Base-by-base conservation (phyloP, 1,140 invertebrate species). In the Stenopsyche tienmushanensis region DNA sequence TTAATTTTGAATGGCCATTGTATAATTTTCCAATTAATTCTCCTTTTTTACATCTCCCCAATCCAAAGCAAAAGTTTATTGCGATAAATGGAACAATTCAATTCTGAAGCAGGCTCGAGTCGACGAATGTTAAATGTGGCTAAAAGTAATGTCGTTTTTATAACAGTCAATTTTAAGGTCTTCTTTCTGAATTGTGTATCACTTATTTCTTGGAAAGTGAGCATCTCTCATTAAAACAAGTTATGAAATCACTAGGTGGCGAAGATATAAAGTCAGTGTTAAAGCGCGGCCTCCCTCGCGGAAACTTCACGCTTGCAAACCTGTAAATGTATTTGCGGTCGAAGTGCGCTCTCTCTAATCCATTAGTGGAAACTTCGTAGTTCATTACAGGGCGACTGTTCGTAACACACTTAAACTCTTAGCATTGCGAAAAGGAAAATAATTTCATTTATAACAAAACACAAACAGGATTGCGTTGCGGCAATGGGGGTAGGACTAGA, bases 401-500 rank as follows among this genome's bases (percentile, higher is more conserved):
- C 34, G 41, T 68, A 68, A 68, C 66, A 64, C 66, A 68, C 66
- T 68, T 68, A 68, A 65, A 68, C 66, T 68, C 62, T 68, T 60
- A 60, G 66, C 63, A 44, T 58, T 58, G 63, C 62, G 66, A 68
- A 62, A 67, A 62, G 66, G 66, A 64, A 68, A 68, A 68, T 68
- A 68, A 68, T 68, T 68, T 65, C 57, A 68, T 68, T 68, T 68
- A 59, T 54, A 64, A 49, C 66, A 53, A 64, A 64, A 65, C 62
- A 68, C 66, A 68, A 68, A 68, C 66, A 60, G 62, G 62, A 68
- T 64, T 67, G 45, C 66, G 54, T 59, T 52, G 24, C 25, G 49
- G 53, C 34, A 5, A 9, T 2, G 18, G 29, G 54, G 21, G 54
- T 3, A 18, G 26, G n/a, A 25, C n/a, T 50, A 5, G 3, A 20